Conservation (phyloP, 2,888 invertebrate species). For the Deroplatys truncata region DNA sequence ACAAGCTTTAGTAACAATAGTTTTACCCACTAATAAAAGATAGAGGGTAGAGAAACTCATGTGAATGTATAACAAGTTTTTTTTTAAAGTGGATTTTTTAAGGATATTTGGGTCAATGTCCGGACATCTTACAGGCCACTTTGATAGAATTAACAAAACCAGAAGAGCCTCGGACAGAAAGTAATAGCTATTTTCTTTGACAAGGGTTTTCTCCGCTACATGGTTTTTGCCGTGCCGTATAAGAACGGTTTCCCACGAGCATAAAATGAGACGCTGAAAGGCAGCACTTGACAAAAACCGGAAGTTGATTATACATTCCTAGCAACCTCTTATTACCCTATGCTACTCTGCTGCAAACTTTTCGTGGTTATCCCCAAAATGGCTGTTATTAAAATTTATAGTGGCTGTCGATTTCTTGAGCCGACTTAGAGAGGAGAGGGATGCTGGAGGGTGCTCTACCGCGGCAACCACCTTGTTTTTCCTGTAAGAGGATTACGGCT, state of each 20-base stretch:
- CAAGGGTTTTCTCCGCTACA: too few species aligned
- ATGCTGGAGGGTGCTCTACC: background rate
- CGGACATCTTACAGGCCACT: too few species aligned
- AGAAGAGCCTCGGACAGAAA: background rate
- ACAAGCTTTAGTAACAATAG: too few species aligned
- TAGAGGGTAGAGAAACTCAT: too few species aligned
- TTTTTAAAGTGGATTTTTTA: too few species aligned
- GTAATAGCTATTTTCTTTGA: background rate
- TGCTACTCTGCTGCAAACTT: background rate
- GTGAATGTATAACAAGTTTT: too few species aligned
- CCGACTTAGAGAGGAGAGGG: background rate
- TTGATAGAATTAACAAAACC: background rate
- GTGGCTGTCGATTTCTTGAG: constrained; percentile 3
- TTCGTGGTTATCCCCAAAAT: background rate
- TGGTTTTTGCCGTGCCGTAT: background rate
- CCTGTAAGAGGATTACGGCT: background rate
- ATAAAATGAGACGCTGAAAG: background rate
- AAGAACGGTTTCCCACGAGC: background rate
- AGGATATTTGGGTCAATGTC: too few species aligned
- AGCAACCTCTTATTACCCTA: background rate
- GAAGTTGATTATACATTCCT: background rate
- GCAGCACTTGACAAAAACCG: background rate
- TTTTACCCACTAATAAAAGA: too few species aligned
- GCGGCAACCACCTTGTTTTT: background rate
- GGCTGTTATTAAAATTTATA: constrained; percentile 15